Conservation (phyloP, 2,113 vertebrate species). For the Fregetta grallaria region DNA sequence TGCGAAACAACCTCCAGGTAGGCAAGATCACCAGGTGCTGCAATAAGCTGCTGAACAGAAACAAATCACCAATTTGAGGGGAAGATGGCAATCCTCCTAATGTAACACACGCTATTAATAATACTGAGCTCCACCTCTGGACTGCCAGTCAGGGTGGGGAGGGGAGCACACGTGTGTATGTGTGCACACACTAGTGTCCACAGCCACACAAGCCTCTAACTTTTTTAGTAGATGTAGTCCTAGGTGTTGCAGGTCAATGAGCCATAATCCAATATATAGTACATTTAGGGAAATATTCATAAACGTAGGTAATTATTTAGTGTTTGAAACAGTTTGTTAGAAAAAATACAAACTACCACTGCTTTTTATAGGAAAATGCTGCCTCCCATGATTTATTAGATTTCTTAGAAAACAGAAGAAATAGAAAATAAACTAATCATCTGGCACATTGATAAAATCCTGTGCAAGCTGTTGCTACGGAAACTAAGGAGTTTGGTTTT, state of each 20-base stretch:
- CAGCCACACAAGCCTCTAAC: neutral
- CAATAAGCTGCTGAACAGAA: neutral
- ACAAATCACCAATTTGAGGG: neutral
- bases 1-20: neutral
- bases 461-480: neutral
- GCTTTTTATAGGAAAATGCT: neutral
- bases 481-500: neutral
- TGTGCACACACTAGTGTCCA: neutral
- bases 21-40: neutral
- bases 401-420: neutral
- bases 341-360: neutral
- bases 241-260: neutral
- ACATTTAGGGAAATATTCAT: neutral
- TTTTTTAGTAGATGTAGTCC: neutral
- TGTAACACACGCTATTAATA: neutral
- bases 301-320: neutral
- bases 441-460: neutral
- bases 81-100: neutral
- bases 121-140: neutral
- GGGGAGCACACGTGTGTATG: fast-evolving
- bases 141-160: no score
- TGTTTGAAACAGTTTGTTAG: neutral
- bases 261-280: neutral
- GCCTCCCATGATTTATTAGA: neutral
- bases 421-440: neutral